Conservation (phyloP, 2,113 vertebrate genomes). For the Phyllostomus hastatus region DNA sequence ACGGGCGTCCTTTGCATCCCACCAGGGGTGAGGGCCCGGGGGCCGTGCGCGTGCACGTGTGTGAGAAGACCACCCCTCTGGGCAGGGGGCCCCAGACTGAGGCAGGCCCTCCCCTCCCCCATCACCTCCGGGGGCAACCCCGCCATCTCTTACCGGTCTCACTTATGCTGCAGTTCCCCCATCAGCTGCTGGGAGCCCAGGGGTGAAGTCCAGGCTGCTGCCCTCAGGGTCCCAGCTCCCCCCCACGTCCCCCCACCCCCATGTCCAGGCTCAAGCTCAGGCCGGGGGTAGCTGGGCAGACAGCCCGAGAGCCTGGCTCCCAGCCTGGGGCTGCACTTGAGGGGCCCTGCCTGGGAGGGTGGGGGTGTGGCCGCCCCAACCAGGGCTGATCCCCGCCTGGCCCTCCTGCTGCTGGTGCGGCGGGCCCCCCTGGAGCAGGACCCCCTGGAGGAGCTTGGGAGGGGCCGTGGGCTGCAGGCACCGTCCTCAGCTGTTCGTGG, state of each 20-base stretch:
- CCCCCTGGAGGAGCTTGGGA: not conserved
- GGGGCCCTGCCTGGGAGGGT: too few relatives aligned
- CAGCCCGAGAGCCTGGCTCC: not conserved
- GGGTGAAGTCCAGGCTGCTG: fast-evolving
- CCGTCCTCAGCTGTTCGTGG: too few relatives aligned
- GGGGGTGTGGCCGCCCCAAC: not conserved
- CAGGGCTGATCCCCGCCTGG: not conserved
- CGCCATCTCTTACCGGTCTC: not conserved
- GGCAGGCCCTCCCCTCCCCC: not conserved
- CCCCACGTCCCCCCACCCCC: too few relatives aligned
- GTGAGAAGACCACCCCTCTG: not conserved
- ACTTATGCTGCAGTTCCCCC: not conserved
- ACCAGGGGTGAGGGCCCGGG: not conserved
- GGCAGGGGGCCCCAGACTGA: not conserved
- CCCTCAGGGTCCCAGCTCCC: not conserved
- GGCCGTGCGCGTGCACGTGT: not conserved
- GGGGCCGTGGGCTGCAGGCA: not conserved
- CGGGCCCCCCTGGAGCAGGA: too few relatives aligned
- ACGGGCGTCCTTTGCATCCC: not conserved
- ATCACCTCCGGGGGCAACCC: fast-evolving
- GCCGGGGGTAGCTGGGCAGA: not conserved
- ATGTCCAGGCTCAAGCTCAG: not conserved
- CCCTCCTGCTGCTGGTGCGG: not conserved
- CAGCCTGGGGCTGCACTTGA: not conserved
- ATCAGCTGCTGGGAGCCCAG: too few relatives aligned